Base-by-base conservation (phyloP, 2,113 vertebrate species). In the Xiphophorus maculatus region DNA sequence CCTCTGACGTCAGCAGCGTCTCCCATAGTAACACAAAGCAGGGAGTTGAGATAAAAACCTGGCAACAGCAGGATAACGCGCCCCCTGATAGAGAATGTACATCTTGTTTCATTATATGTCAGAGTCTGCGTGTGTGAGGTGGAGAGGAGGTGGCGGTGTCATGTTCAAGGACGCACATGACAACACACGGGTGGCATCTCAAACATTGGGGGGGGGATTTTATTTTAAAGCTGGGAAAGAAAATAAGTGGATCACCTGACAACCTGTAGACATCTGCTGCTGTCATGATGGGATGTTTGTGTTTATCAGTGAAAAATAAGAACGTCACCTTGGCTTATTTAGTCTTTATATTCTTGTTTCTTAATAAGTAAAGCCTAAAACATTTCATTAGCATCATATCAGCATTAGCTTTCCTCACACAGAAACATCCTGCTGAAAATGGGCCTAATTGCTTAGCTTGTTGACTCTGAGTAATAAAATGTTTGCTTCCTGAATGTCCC, bases 141-240 rank as follows among this genome's bases (percentile, higher is more conserved):
- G 35, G 35, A 37, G 35, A 37, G 10, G 35, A 12, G 35, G 2
- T 11, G 35, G 35, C 10, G 10, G 35, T 42, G 73, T 81, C 2
- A 25, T 68, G 71, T 88, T 89, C 80, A 89, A 82, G 25, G 84
- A 77, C 65, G 32, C 71, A 74, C n/a, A 42, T 13, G n/a, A 44
- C 12, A 44, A 51, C 32, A 60, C 11, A 4, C 66, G 17, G 32
- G 5, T 33, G 32, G 6, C 33, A 7, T 73, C 63, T 73, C 69
- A 74, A 63, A 81, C 51, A 48, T 25, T 5, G 15, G 3, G 44
- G 2, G 30, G 30, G 33, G 33, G 32, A 7, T 66, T 79, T 60
- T 70, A 25, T 78, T 74, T 25, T 15, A 19, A 12, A 63, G 63
- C 40, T n/a, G 19, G 8, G 42, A 12, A 22, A 60, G 8, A 17